Percentiles rank a stretch among this genome's conserved stretches.
Conservation (phyloP, 2,113 vertebrate species). For the Nerophis lumbriciformis region DNA sequence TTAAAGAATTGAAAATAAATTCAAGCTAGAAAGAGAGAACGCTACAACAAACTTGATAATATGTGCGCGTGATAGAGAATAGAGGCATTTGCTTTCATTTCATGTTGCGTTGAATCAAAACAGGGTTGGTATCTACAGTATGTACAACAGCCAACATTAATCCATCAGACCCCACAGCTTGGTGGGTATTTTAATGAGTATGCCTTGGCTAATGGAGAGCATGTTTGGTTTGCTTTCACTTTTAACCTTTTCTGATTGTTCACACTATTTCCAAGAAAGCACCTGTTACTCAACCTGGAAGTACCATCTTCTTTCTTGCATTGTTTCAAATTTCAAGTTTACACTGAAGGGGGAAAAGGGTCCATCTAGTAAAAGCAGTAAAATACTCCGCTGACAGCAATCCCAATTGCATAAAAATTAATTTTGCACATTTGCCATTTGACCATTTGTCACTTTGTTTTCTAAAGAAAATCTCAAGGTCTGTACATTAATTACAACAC, state of each 20-base stretch:
- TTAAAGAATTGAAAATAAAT: constrained; percentile 52
- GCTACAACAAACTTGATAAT: constrained; percentile 55
- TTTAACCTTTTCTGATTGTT: constrained; percentile 71
- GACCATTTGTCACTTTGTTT: constrained; percentile 51
- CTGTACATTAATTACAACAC: constrained; percentile 28
- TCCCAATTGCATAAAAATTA: constrained; percentile 73
- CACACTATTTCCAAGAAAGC: constrained; percentile 82
- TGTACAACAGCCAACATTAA: constrained; percentile 74
- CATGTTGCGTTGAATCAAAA: constrained; percentile 45
- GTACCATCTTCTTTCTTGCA: constrained; percentile 72
- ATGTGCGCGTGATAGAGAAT: constrained; percentile 28
- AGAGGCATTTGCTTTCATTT: constrained; percentile 52
- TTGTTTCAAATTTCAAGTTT: constrained; percentile 92
- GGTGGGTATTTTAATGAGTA: constrained; percentile 53
- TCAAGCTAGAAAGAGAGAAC: constrained; percentile 56
- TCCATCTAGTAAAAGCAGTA: constrained; percentile 78
- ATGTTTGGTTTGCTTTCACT: constrained; percentile 57
- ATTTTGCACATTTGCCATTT: constrained; percentile 47
- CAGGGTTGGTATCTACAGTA: constrained; percentile 78
- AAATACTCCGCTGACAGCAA: constrained; percentile 77
- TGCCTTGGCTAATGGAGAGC: constrained; percentile 57
- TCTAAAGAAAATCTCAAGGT: constrained; percentile 71
- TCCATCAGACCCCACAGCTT: constrained; percentile 75
- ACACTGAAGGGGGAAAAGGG: constrained; percentile 85
- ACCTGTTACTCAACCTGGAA: constrained; percentile 85